phyloP scores from a whole-genome alignment of 2,888 invertebrate genomes.

The Odontomyia ornata region DNA sequence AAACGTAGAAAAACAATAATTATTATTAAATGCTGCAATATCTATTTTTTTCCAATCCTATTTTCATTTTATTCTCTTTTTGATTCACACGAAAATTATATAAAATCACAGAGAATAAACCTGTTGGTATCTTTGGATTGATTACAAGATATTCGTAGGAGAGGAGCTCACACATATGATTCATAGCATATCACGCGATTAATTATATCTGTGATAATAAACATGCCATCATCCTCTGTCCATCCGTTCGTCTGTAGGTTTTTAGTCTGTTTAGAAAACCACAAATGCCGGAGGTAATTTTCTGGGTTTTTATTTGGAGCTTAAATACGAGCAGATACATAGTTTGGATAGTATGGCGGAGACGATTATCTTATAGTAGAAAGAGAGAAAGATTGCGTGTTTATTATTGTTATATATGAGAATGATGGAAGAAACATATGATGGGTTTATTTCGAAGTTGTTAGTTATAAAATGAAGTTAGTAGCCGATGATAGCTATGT shows the following conservation, averaged over 20 bases:
- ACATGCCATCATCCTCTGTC: neutral
- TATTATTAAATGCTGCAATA: neutral
- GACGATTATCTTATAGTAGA: too few relatives aligned
- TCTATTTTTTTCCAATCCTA: neutral
- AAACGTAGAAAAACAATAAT: neutral
- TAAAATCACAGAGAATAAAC: neutral
- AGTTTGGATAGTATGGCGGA: too few relatives aligned
- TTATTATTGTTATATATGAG: too few relatives aligned
- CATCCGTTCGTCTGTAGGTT: neutral
- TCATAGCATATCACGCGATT: conserved; percentile 13
- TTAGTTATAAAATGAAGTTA: too few relatives aligned
- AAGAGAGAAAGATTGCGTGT: too few relatives aligned
- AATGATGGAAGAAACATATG: too few relatives aligned
- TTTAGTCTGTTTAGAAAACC: neutral
- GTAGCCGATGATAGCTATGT: too few relatives aligned
- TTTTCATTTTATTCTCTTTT: neutral
- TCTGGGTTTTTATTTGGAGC: neutral
- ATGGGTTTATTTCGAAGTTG: too few relatives aligned
- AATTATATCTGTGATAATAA: conserved; percentile 6
- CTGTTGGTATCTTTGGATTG: neutral
- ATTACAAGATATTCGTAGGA: neutral
- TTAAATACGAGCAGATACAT: too few relatives aligned
- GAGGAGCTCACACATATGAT: neutral
- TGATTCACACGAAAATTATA: neutral
- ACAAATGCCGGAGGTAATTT: neutral